Base-by-base conservation (phyloP, 2,113 vertebrate species). In the Tenebrosternarchus preto region DNA sequence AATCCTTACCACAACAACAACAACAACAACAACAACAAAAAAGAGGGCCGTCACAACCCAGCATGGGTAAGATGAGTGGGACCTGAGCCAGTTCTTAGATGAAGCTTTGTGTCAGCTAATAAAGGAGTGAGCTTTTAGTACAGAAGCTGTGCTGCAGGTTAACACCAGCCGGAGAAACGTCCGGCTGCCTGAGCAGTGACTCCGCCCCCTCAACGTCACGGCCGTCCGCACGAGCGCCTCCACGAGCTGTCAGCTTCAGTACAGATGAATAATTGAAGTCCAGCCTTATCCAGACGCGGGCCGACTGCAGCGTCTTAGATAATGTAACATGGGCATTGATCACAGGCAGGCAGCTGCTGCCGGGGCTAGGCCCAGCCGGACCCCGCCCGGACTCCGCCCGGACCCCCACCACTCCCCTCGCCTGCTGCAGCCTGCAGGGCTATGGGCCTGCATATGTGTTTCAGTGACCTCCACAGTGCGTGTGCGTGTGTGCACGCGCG, bases 251-350 rank as follows among this genome's bases (percentile, higher is more conserved):
- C 55, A 76, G 56, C 53, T 57, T 61, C 19, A 50, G 80, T 82
- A 67, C 36, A 17, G 69, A 31, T 82, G 80, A 82, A 77, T 82
- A 77, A 82, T 77, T 82, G 76, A 72, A 77, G 43, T 82, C 74
- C 1, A 39, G 73, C 43, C 74, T 82, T 82, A 72, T 82, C 80
- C 76, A 68, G 80, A 82, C 80, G 63, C 66, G 55, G 43, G 25
- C 74, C 73, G 80, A 82, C 74, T 77, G 67, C 43, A 64, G 31
- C 27, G 74, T 77, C 59, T 77, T 66, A 77, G 80, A 82, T 82
- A 77, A 77, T 77, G 71, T 60, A 82, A 82, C 76, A 43, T 29
- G 56, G 74, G 50, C 80, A 82, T 82, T 82, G 72, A 82, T 82
- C 80, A 82, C 67, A 55, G 59, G 19, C 39, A 16, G 15, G 24